Evolutionary conservation across 2,888 invertebrate species (phyloP).

Genomic region (Tridacna gigas): DNA sequence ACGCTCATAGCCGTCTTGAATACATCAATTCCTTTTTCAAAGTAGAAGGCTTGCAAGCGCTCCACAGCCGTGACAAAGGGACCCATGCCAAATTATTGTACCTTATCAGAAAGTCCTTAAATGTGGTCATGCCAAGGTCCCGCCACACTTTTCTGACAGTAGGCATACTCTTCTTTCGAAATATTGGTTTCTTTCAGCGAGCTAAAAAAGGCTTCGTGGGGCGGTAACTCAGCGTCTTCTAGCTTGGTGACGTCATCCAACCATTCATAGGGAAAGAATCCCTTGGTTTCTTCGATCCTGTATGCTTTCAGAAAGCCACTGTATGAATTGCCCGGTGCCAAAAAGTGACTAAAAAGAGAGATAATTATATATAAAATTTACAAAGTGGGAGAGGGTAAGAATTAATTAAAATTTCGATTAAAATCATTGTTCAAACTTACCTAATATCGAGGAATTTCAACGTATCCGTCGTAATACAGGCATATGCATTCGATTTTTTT

Average conservation of each 20-base stretch:
- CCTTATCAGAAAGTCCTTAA: constrained; percentile 63
- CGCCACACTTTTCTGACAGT: constrained; percentile 53
- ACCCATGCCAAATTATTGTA: constrained; percentile 59
- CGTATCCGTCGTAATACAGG: constrained; percentile 31
- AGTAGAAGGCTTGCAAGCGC: constrained; percentile 58
- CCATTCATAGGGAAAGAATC: constrained; percentile 40
- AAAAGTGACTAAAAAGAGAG: too few species aligned
- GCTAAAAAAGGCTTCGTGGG: constrained; percentile 30
- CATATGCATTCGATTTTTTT: constrained; percentile 40
- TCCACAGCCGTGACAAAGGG: too few species aligned
- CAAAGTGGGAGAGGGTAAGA: too few species aligned
- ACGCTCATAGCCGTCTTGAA: constrained; percentile 61
- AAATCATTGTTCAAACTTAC: too few species aligned
- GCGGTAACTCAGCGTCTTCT: constrained; percentile 22
- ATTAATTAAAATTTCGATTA: too few species aligned
- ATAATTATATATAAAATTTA: too few species aligned
- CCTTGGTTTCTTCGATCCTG: constrained; percentile 44
- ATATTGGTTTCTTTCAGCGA: constrained; percentile 25
- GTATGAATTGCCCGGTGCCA: constrained; percentile 29
- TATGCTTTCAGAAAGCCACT: constrained; percentile 55
- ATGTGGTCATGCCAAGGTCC: constrained; percentile 52
- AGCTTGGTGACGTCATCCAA: constrained; percentile 33
- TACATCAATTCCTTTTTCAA: constrained; percentile 50
- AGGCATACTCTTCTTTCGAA: constrained; percentile 19
- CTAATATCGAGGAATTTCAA: background rate